Evolutionary conservation across 2,113 vertebrate genomes (phyloP), one percentile per base, ranked within the genome.

Genomic region (Sapajus apella): DNA sequence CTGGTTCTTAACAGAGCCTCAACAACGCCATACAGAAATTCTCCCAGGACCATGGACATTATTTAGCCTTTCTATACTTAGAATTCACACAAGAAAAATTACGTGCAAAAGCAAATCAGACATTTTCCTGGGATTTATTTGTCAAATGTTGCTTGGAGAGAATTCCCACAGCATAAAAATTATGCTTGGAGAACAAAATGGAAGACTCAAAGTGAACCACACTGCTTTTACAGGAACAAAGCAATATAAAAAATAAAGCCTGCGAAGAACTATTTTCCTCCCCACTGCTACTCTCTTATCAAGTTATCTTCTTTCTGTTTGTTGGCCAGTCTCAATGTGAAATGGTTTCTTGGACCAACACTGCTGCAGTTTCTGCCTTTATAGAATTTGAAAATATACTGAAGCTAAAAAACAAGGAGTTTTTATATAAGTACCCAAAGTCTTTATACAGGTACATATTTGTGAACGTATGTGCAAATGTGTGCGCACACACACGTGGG

Each of bases 181-280:
- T 23, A 94, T 66, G 10, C 52, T 94, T 89, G 9, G 94, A 97
- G 55, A 82, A 90, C 91, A 79, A 87, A 23, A 94, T 7, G 1
- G 20, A 90, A 87, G 93, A 79, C 52, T 55, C 70, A 18, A 92
- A 87, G 21, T 95, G 87, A 94, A 30, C 21, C 37, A 43, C 47
- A 43, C 72, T 96, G 40, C 64, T 97, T 97, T 32, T 95, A 76
- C 61, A 76, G 56, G 93, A 97, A 96, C 72, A 83, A 97, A 98
- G 96, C 56, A 80, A 86, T 91, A 55, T 30, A 50, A 88, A 94
- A 94, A 96, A 79, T 58, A 96, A 89, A 97, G 52, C 35, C 94
- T 83, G 25, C 72, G 84, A 94, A 95, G 6, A 96, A 32, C 0
- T 8, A 30, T 76, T 96, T 55, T 97, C 93, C 95, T 91, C 82